Conservation (phyloP, 2,888 invertebrate genomes). For the Apomyelois bistriatella region DNA sequence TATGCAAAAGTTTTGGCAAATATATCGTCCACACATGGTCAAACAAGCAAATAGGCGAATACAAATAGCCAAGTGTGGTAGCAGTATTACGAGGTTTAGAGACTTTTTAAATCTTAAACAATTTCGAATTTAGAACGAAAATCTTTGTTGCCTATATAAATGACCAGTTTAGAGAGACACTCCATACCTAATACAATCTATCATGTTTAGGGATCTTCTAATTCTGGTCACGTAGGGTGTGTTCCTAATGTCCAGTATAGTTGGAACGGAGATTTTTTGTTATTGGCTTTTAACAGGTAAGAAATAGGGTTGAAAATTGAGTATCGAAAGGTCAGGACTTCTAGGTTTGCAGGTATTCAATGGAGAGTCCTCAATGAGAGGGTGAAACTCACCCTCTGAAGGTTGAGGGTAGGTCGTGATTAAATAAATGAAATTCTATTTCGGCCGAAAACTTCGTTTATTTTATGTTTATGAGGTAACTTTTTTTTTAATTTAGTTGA, state of each 20-base stretch:
- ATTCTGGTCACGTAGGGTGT: background rate
- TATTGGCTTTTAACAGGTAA: background rate
- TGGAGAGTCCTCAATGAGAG: slow-evolving; percentile 25
- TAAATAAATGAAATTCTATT: slow-evolving; percentile 55
- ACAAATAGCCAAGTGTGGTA: too few relatives aligned
- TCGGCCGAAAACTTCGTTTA: slow-evolving; percentile 35
- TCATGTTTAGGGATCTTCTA: background rate
- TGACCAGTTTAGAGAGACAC: background rate
- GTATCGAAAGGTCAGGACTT: slow-evolving; percentile 17
- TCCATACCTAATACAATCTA: background rate
- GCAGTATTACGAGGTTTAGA: background rate
- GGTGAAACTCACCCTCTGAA: slow-evolving; percentile 11
- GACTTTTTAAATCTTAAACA: slow-evolving; percentile 9
- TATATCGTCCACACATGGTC: too few relatives aligned
- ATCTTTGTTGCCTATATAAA: background rate
- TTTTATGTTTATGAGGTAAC: slow-evolving; percentile 30
- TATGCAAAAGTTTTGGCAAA: too few relatives aligned
- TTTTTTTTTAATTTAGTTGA: slow-evolving; percentile 14
- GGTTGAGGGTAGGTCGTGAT: slow-evolving; percentile 40
- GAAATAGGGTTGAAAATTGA: background rate
- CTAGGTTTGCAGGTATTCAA: slow-evolving; percentile 27
- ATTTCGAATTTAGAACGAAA: background rate
- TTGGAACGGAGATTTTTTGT: slow-evolving; percentile 13
- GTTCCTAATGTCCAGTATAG: slow-evolving; percentile 18
- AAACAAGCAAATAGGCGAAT: too few relatives aligned